Percentiles rank a stretch among this genome's conserved stretches.
These are phyloP conservation scores for Atrichornis clamosus DNA, from an alignment of 2,113 vertebrate species.

Conservation along the genomic window DNA sequence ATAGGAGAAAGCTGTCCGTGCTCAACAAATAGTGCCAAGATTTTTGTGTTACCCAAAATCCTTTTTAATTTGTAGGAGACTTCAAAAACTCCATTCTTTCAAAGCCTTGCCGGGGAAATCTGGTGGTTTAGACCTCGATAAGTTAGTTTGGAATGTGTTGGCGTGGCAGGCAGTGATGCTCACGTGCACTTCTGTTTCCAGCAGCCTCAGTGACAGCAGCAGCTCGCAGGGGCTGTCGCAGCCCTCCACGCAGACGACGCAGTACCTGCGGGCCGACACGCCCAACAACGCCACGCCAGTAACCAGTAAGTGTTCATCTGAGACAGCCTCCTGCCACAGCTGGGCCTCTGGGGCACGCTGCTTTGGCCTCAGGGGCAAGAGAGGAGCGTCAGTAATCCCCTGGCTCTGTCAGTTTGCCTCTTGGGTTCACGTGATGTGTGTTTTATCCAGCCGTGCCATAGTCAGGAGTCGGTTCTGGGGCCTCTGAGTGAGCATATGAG, in stretches of 20 bases:
- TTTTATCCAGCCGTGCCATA: not conserved
- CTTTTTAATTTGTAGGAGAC: not conserved
- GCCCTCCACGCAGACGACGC: slow-evolving; percentile 96
- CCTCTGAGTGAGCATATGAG: not conserved
- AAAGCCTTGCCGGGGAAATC: not conserved
- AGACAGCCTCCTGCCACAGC: not conserved
- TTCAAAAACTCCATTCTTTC: not conserved
- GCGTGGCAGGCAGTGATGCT: not conserved
- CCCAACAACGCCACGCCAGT: slow-evolving; percentile 95
- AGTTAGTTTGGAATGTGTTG: not conserved
- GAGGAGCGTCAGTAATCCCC: not conserved
- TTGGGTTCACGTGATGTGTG: not conserved
- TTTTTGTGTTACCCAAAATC: not conserved
- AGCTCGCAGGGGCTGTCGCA: slow-evolving; percentile 97
- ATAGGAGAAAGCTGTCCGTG: not conserved
- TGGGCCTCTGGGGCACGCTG: too few relatives aligned
- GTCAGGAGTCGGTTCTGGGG: not conserved
- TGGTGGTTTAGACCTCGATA: not conserved
- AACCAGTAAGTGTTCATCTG: slow-evolving; percentile 90
- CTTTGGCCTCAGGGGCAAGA: not conserved
- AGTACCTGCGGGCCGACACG: slow-evolving; percentile 96
- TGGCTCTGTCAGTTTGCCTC: not conserved
- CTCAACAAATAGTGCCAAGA: not conserved
- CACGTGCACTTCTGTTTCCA: not conserved
- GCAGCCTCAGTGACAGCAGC: slow-evolving; percentile 92